These are phyloP conservation scores for Calonectris borealis DNA, from an alignment of 2,113 vertebrate species.

Conservation along the genomic window DNA sequence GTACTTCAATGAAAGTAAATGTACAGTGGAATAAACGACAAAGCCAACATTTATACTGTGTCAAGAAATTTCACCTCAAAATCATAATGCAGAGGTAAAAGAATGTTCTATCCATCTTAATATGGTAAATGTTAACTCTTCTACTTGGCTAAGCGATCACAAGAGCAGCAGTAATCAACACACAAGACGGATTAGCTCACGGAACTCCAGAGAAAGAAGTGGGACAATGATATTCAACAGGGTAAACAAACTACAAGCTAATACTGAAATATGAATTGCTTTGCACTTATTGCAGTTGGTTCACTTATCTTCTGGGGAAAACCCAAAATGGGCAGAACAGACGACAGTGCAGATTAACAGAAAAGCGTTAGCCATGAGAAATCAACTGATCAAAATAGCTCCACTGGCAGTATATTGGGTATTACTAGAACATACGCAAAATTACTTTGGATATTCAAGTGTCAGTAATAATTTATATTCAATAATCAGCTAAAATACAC, in stretches of 20 bases:
- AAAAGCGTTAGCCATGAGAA: neutral
- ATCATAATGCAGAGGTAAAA: neutral
- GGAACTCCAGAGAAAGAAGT: neutral
- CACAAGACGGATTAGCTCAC: neutral
- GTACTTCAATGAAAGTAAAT: neutral
- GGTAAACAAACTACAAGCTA: neutral
- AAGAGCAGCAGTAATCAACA: neutral
- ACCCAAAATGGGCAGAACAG: neutral
- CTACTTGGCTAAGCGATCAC: neutral
- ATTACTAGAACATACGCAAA: neutral
- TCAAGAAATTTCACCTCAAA: neutral
- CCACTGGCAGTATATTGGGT: neutral
- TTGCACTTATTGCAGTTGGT: neutral
- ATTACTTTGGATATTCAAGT: neutral
- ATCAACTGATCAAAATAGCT: neutral
- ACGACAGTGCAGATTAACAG: neutral
- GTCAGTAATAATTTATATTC: neutral
- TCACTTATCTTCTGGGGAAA: neutral
- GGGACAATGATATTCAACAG: neutral
- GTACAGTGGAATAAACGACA: neutral
- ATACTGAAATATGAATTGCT: neutral
- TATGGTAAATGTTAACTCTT: neutral
- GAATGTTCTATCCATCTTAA: neutral
- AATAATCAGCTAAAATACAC: neutral
- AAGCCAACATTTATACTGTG: neutral